Conservation (phyloP, 2,797 vertebrate species). For the Neostethus bicornis region DNA sequence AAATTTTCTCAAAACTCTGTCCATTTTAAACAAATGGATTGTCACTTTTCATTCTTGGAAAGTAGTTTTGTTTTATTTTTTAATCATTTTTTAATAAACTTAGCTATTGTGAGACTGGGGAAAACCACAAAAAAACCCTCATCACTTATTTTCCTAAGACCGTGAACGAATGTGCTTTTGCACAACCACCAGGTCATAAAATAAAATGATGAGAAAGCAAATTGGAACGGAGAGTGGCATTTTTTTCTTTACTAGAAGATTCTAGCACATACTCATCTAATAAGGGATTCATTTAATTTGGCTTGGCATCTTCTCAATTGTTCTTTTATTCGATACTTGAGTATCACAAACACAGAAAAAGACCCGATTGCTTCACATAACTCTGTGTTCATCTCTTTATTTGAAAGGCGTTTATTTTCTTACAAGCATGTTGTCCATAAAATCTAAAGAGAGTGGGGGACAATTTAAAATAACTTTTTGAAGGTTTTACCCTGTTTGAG, state of each 20-base stretch:
- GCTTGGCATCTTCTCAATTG: constrained; percentile 56
- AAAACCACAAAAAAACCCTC: no score
- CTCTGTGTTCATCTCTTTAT: constrained; percentile 21
- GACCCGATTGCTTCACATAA: constrained; percentile 45
- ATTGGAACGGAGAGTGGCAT: constrained; percentile 23
- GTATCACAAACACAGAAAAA: constrained; percentile 34
- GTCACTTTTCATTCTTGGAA: no score
- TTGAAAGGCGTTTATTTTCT: constrained; percentile 14
- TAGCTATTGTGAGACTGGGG: background rate
- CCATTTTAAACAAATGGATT: no score
- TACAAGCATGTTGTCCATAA: background rate
- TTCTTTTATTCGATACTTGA: constrained; percentile 60
- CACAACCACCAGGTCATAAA: constrained; percentile 23
- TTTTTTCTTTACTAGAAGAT: constrained; percentile 30
- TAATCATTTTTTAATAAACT: no score
- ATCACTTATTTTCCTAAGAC: no score
- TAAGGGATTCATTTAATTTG: constrained; percentile 55
- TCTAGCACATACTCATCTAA: constrained; percentile 23
- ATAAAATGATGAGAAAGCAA: constrained; percentile 18
- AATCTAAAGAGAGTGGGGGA: no score
- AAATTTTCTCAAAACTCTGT: background rate
- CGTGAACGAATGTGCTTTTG: no score
- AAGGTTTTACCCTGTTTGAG: no score
- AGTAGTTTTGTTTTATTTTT: no score
- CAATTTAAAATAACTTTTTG: no score